Conservation (phyloP, 2,113 vertebrate species). For the Accipiter cooperii region DNA sequence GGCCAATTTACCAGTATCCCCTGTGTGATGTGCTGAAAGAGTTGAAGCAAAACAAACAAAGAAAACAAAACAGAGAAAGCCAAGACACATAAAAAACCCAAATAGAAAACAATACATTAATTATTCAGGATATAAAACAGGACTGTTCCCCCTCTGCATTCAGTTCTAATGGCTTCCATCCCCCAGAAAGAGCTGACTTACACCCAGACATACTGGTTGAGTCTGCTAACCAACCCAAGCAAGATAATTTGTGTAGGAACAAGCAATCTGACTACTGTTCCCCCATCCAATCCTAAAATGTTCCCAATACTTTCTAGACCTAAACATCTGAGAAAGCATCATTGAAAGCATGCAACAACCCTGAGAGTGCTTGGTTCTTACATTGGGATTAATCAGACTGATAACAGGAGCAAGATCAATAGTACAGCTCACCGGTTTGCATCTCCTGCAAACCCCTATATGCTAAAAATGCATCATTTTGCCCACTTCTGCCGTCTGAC, state of each 20-base stretch:
- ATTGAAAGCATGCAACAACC: not conserved
- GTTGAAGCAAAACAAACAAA: not conserved
- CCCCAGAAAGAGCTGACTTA: not conserved
- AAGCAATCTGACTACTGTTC: not conserved
- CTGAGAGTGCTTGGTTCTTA: not conserved
- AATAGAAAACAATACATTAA: not conserved
- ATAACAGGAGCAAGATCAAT: not conserved
- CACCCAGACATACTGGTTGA: not conserved
- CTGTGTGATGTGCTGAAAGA: not conserved
- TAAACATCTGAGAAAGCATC: not conserved
- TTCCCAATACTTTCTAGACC: not conserved
- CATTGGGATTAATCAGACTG: not conserved
- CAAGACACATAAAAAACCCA: not conserved
- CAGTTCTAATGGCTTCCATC: not conserved
- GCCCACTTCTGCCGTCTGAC: not conserved
- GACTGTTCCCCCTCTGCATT: not conserved
- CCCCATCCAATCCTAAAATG: not conserved
- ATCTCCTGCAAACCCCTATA: not conserved
- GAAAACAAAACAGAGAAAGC: not conserved
- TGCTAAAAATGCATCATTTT: not conserved
- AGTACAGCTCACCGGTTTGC: not conserved
- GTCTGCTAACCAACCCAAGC: not conserved
- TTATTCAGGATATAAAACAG: not conserved
- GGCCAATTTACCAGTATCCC: not conserved
- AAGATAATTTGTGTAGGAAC: not conserved